Evolutionary conservation across 2,113 vertebrate genomes (phyloP).

Genomic region (Formicarius rufipectus): DNA sequence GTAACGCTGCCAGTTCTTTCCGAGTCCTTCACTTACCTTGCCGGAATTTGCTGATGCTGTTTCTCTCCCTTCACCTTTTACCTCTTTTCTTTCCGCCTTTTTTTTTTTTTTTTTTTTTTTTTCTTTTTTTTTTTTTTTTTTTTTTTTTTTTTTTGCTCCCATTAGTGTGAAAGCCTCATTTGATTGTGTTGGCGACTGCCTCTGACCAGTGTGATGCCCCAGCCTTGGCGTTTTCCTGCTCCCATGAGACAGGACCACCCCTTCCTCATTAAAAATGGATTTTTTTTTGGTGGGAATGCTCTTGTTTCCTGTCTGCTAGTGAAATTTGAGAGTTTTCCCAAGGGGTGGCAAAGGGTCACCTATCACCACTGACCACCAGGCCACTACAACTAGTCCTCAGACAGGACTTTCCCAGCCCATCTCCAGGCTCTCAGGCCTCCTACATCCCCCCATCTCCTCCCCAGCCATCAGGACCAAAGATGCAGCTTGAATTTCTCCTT

Average conservation of each 20-base stretch:
- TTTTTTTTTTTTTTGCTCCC: background rate
- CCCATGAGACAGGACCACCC: accelerated
- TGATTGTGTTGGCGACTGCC: background rate
- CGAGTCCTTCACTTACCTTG: background rate
- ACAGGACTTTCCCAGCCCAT: background rate
- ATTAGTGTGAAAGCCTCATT: background rate
- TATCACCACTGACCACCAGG: accelerated
- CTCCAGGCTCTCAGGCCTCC: background rate
- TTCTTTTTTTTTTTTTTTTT: background rate
- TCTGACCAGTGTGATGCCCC: background rate
- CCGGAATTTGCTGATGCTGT: background rate
- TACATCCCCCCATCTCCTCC: accelerated
- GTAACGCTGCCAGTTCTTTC: background rate
- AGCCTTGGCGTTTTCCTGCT: background rate
- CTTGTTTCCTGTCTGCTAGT: background rate
- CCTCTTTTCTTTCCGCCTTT: accelerated
- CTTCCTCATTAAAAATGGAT: accelerated
- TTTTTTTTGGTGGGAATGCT: background rate
- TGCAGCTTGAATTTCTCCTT: background rate
- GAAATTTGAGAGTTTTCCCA: background rate
- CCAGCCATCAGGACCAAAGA: background rate
- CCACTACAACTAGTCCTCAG: accelerated
- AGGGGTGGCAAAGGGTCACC: background rate
- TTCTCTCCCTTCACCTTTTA: background rate
- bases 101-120: background rate